Evolutionary conservation across 2,888 invertebrate genomes (phyloP), one percentile per base, ranked within the genome.

Genomic region (Troilus luridus): DNA sequence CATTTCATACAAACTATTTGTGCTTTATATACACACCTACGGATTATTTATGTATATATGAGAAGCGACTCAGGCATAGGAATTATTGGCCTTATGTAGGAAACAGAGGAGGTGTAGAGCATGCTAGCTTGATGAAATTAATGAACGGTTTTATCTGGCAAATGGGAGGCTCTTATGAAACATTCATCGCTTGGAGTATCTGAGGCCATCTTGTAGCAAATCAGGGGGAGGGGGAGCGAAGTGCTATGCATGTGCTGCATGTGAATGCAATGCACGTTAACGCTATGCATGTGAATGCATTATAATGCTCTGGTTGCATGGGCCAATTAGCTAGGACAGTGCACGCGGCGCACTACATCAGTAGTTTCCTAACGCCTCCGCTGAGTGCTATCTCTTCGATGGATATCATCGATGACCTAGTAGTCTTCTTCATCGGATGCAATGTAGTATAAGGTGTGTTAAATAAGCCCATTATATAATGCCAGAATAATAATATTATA

Each of bases 141-240:
- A 89, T 89, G 89, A 24, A 54, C 64, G 89, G 89, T 89, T 89
- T 89, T 27, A 89, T 58, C 88, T 88, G 88, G 89, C 89, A 64
- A 89, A 64, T 60, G 41, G 85, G 85, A 41, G 58, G 85, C 62
- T 77, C 89, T 67, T 89, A 89, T 89, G 89, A 89, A 89, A 89
- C 67, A 89, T 89, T 89, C 89, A 89, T 64, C 67, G 89, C 11
- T 0, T 24, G 0, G 21, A 67, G 41, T 89, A 89, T 89, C 88
- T 60, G 60, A 19, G 10, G 59, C 56, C 27, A 60, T 60, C 60
- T 54, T 85, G 62, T 54, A 67, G 89, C 62, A 64, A 89, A 89
- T 89, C 88, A 59, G 19, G 6, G 11, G 17, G 17, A 11, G 56
- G 56, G 21, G 54, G 24, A 12, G 19, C 1, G 24, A 19, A 6